Evolutionary conservation across 1,140 invertebrate species (phyloP), one percentile per base, ranked within the genome.

Genomic region (Diploscapter pachys): DNA sequence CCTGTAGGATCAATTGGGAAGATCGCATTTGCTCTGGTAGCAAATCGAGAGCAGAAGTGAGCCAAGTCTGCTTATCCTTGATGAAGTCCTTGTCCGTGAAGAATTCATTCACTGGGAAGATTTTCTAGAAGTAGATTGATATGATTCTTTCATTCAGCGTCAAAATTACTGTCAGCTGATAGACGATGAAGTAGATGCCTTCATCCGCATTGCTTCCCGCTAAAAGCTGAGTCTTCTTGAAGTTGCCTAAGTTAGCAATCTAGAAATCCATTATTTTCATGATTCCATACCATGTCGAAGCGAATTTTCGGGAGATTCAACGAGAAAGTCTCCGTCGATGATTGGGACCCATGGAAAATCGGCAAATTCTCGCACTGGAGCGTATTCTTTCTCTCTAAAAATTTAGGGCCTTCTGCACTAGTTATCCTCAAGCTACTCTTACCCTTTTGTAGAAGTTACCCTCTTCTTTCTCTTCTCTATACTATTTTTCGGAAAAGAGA

Each of bases 161-260:
- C 13, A 69, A 64, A 78, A 68, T 75, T 62, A 82, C 82, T 5
- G 78, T 80, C 31, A 85, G 72, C 63, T 86, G 84, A 69, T 85
- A 85, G 48, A 86, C 85, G 55, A 85, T 78, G 62, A 85, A 85
- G 71, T 85, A 85, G 53, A 85, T 85, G 13, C 85, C 80, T 67
- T 85, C 85, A 65, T 86, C 83, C 8, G 64, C 51, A 86, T 96
- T 96, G 56, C 91, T 93, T 5, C 95, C 95, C 89, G 95, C 91
- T n/a, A 98, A 87, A 76, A 98, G 91, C 81, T 93, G 94, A 13
- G 92, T 93, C 84, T 93, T 93, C 86, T 98, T 98, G 87, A 96
- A 97, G 81, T 94, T 92, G 6, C 69, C 91, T 31, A 31, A 31
- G 89, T 63, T 90, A 91, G 57, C 88, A 13, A 59, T 31, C 31